Conservation (phyloP, 2,797 vertebrate genomes). For the Danio kyathit region DNA sequence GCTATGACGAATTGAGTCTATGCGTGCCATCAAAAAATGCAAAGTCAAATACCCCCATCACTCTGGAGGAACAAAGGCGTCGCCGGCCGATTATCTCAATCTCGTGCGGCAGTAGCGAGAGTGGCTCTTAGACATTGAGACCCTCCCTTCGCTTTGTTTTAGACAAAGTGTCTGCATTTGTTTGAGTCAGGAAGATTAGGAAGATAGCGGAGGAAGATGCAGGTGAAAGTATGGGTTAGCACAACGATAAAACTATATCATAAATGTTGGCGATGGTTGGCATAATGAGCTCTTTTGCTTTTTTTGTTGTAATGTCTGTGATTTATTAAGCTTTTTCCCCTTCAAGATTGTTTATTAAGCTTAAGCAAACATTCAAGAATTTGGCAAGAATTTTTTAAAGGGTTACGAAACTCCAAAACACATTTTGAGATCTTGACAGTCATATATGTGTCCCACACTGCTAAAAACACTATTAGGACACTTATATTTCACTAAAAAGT, state of each 20-base stretch:
- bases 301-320: neutral
- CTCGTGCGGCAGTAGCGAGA: conserved; percentile 73
- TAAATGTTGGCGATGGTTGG: conserved; percentile 10
- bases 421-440: too few relatives aligned
- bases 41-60: conserved; percentile 82
- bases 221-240: conserved; percentile 3
- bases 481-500: too few relatives aligned
- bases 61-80: conserved; percentile 77
- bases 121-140: conserved; percentile 46
- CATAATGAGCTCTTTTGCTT: neutral
- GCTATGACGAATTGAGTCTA: conserved; percentile 52
- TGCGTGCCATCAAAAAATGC: conserved; percentile 75
- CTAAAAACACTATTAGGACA: too few relatives aligned
- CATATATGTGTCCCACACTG: too few relatives aligned
- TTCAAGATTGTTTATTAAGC: neutral
- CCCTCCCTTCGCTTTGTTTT: conserved; percentile 60
- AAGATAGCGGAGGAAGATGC: conserved; percentile 46
- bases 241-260: conserved; percentile 42
- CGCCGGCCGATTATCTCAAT: conserved; percentile 76
- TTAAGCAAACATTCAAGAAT: too few relatives aligned
- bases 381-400: too few relatives aligned
- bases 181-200: conserved; percentile 52
- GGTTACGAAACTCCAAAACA: too few relatives aligned
- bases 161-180: conserved; percentile 55
- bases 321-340: neutral